Percentiles rank a stretch among this genome's conserved stretches.
Evolutionary conservation across 2,888 invertebrate genomes (phyloP).

Genomic region (Yponomeuta sedellus): DNA sequence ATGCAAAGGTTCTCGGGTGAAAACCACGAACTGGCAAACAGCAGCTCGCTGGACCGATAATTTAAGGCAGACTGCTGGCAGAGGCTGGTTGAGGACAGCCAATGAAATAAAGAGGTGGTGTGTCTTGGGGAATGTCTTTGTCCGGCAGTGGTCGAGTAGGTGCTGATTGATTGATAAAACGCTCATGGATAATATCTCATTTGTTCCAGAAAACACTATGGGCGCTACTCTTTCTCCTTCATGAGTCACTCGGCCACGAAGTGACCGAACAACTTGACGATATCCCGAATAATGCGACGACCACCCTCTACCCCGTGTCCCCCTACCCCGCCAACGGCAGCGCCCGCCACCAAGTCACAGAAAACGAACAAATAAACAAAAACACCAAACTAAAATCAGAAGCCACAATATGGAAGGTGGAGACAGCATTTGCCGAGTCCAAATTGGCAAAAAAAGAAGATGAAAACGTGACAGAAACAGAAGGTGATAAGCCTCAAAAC

Average conservation of each 20-base stretch:
- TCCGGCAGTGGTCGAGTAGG: too few species aligned
- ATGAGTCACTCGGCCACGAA: conserved; percentile 27
- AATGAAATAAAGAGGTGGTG: too few species aligned
- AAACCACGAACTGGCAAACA: too few species aligned
- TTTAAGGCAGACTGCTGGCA: too few species aligned
- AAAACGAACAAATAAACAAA: neutral
- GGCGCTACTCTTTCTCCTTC: conserved; percentile 29
- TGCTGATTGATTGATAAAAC: too few species aligned
- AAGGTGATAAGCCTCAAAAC: conserved; percentile 29
- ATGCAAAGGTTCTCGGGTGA: too few species aligned
- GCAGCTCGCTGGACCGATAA: too few species aligned
- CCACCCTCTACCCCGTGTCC: conserved; percentile 48
- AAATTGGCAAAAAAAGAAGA: conserved; percentile 19
- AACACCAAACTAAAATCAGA: conserved; percentile 14
- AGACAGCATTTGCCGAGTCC: conserved; percentile 12
- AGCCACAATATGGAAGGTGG: conserved; percentile 6
- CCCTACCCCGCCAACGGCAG: conserved; percentile 21
- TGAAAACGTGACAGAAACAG: conserved; percentile 27
- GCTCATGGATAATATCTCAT: too few species aligned
- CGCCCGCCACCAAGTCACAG: conserved; percentile 16
- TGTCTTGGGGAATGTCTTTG: too few species aligned
- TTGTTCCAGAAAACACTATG: conserved; percentile 37
- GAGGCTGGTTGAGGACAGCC: too few species aligned
- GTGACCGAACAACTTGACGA: conserved; percentile 37
- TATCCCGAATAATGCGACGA: conserved; percentile 38